Evolutionary conservation across 1,140 invertebrate genomes (phyloP), one percentile per base, ranked within the genome.

Genomic region (Drosophila biarmipes): DNA sequence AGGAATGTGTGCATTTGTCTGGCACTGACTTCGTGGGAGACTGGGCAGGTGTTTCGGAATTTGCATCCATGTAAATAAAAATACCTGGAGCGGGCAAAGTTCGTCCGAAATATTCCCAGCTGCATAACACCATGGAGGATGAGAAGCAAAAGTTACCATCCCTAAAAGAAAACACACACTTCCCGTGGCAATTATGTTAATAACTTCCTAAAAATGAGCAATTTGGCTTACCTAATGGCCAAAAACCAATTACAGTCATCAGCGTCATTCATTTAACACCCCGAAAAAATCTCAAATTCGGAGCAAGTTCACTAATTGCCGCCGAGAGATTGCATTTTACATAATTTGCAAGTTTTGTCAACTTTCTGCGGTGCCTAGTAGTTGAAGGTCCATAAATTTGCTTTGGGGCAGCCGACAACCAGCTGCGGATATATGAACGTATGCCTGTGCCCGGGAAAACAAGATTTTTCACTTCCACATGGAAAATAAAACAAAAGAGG

Each of bases 341-440:
- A 68, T 58, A 58, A 87, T 73, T 66, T 69, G 42, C 35, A 71
- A 49, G 42, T 72, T 87, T 87, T 85, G 81, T 86, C 81, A 86
- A 86, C 81, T 81, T 77, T 80, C 57, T 40, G 53, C 21, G 57
- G 46, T 14, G 57, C 34, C 21, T 57, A 72, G 59, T 58, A 72
- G 55, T 34, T 71, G 67, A 71, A 69, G 67, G 49, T 71, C 51
- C 67, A 69, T 71, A 69, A 71, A 69, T 69, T 56, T 69, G 40
- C 42, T 69, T 69, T 35, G 46, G 53, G 64, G 31, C 48, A 24
- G 15, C 38, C n/a, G 51, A 15, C 57, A 48, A 62, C 62, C 62
- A 46, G 66, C 66, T 56, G 63, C 63, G 34, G 38, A 69, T 38
- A 27, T 68, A 35, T 15, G 62, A 11, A 42, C 48, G 46, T 57